phyloP scores from a whole-genome alignment of 2,888 invertebrate species.

The Agonopterix arenella region DNA sequence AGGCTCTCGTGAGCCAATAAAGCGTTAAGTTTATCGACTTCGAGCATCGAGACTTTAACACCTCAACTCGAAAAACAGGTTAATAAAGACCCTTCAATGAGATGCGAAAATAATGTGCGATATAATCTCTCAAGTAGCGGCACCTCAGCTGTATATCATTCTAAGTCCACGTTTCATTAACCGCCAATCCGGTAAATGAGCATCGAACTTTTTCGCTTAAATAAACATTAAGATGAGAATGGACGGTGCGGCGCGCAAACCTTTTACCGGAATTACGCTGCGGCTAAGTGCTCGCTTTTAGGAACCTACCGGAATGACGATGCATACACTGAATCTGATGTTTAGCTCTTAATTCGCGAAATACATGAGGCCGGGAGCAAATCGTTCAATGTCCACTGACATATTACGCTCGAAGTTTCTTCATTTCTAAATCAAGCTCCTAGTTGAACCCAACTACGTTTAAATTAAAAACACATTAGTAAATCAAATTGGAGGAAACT shows the following conservation, averaged over 20 bases:
- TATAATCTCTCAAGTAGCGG: slow-evolving; percentile 41
- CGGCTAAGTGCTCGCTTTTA: slow-evolving; percentile 59
- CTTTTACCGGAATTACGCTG: slow-evolving; percentile 67
- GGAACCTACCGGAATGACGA: slow-evolving; percentile 31
- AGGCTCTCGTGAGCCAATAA: slow-evolving; percentile 30
- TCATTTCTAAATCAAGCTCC: too few species aligned
- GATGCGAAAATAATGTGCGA: slow-evolving; percentile 62
- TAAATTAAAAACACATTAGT: background rate
- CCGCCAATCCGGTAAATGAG: slow-evolving; percentile 63
- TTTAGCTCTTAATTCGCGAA: slow-evolving; percentile 13
- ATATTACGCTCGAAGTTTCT: background rate
- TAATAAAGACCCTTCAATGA: slow-evolving; percentile 52
- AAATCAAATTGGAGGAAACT: slow-evolving; percentile 1
- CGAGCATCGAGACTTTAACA: slow-evolving; percentile 46
- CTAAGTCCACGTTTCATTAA: slow-evolving; percentile 58
- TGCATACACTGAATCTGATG: slow-evolving; percentile 23
- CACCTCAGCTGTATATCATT: slow-evolving; percentile 34
- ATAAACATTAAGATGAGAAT: slow-evolving; percentile 68
- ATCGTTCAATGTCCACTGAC: too few species aligned
- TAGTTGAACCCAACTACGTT: background rate
- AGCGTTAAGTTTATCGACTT: slow-evolving; percentile 43
- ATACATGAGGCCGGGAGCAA: background rate
- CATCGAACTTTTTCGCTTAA: slow-evolving; percentile 66
- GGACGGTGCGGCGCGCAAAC: slow-evolving; percentile 45
- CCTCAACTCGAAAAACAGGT: slow-evolving; percentile 52